These are phyloP conservation scores for Platycheirus albimanus DNA, from an alignment of 2,888 invertebrate species.

Conservation along the genomic window DNA sequence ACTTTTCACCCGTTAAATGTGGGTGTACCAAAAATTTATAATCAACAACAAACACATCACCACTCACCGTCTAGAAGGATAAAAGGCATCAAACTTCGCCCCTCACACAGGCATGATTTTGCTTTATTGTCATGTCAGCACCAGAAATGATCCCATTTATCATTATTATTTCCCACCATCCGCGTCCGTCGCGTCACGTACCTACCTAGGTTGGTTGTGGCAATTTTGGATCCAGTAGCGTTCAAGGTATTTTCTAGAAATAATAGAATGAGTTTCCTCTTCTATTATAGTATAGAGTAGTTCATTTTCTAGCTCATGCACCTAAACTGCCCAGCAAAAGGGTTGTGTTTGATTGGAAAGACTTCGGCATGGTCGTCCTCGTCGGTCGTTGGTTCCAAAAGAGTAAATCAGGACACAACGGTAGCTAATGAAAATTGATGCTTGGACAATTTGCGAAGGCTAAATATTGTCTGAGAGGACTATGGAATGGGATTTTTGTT, in stretches of 20 bases:
- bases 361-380: constrained; percentile 15
- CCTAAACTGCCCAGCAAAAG: not conserved
- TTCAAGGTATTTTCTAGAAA: not conserved
- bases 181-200: not conserved
- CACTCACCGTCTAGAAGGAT: not conserved
- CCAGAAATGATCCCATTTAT: constrained; percentile 53
- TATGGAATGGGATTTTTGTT: not conserved
- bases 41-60: too few species aligned
- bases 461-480: constrained; percentile 37
- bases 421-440: constrained; percentile 69
- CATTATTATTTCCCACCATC: constrained; percentile 53
- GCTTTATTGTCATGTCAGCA: constrained; percentile 49
- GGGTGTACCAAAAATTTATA: too few species aligned
- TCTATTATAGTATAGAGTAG: constrained; percentile 18
- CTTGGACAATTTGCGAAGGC: constrained; percentile 34
- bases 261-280: not conserved
- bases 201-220: not conserved
- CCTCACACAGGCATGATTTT: constrained; percentile 7
- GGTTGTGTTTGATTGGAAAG: constrained; percentile 23
- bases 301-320: constrained; percentile 10
- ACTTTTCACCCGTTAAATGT: too few species aligned
- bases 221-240: constrained; percentile 2
- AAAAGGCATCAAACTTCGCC: not conserved
- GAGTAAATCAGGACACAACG: constrained; percentile 58
- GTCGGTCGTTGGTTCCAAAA: too few species aligned